phyloP scores from a whole-genome alignment of 2,888 invertebrate genomes.

The Elaeidobius kamerunicus region DNA sequence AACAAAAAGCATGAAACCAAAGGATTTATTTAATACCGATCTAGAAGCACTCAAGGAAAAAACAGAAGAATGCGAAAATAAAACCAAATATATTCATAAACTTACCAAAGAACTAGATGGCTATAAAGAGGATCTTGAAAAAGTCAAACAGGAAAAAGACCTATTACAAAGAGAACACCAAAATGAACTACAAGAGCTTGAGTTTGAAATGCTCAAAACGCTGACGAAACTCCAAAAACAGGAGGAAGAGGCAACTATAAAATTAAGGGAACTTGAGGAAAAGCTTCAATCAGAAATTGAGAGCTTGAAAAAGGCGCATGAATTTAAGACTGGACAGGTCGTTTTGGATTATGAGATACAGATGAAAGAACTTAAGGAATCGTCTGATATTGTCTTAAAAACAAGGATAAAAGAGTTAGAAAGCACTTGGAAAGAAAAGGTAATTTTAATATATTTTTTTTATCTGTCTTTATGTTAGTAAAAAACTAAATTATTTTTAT shows the following conservation, averaged over 20 bases:
- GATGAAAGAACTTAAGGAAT: constrained; percentile 43
- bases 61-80: constrained; percentile 54
- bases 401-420: constrained; percentile 51
- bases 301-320: constrained; percentile 41
- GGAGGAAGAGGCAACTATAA: constrained; percentile 34
- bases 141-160: constrained; percentile 46
- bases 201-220: constrained; percentile 43
- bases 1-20: constrained; percentile 33
- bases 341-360: constrained; percentile 45
- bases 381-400: constrained; percentile 48
- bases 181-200: constrained; percentile 42
- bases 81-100: constrained; percentile 53
- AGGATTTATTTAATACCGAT: constrained; percentile 30
- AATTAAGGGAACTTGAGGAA: constrained; percentile 36
- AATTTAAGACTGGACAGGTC: constrained; percentile 42
- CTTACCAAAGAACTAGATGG: constrained; percentile 53
- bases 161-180: constrained; percentile 38
- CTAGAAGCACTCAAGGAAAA: constrained; percentile 53
- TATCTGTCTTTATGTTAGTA: background rate
- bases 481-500: background rate
- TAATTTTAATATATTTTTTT: constrained; percentile 34
- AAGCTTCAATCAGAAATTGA: constrained; percentile 33
- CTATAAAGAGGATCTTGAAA: constrained; percentile 49
- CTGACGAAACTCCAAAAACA: constrained; percentile 43
- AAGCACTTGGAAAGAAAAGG: constrained; percentile 46